Base-by-base conservation (phyloP, 2,888 invertebrate species). In the Conomelus anceps region DNA sequence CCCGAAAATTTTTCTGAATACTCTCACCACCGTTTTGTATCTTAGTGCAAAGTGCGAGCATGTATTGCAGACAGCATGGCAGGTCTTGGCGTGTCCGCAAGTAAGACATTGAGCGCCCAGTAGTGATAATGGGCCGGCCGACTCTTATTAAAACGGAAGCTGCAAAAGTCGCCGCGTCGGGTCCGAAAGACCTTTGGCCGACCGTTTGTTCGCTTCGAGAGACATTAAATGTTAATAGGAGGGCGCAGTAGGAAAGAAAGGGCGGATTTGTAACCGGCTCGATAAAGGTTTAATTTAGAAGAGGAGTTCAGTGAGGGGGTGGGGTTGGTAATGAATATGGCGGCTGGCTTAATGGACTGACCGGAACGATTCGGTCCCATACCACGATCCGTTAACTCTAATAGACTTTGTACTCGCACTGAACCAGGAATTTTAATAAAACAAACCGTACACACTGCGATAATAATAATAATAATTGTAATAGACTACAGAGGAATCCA, bases 341-440 rank as follows among this genome's bases (percentile, higher is more conserved):
- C 63, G 89, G 90, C 87, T 87, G 90, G 90, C 87, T 89, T 86
- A 88, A 90, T n/a, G 63, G 63, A 63, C 63, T 63, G 63, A 89
- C 90, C 89, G 90, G 89, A 89, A 90, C 90, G 89, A 89, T 90
- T 63, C 86, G 86, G 84, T 23, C 88, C 63, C 89, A 89, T 89
- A 88, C 22, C 89, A 89, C 87, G 88, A 87, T 24, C 88, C 89
- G 89, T 89, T 89, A 89, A 89, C 89, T 89, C 89, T 89, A 89
- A 89, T 89, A 88, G 89, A 87, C 86, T 85, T 85, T 22, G 22
- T 84, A 87, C 86, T 84, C 24, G 29, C 89, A 41, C 88, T 86
- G 88, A 84, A 89, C 89, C 89, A 88, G 89, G 89, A 89, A 89
- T 89, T 89, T 89, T 89, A 89, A 89, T 89, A 89, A 89, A 89